These are phyloP conservation scores for Poeciliopsis prolifica DNA, from an alignment of 2,113 vertebrate species.

Conservation along the genomic window DNA sequence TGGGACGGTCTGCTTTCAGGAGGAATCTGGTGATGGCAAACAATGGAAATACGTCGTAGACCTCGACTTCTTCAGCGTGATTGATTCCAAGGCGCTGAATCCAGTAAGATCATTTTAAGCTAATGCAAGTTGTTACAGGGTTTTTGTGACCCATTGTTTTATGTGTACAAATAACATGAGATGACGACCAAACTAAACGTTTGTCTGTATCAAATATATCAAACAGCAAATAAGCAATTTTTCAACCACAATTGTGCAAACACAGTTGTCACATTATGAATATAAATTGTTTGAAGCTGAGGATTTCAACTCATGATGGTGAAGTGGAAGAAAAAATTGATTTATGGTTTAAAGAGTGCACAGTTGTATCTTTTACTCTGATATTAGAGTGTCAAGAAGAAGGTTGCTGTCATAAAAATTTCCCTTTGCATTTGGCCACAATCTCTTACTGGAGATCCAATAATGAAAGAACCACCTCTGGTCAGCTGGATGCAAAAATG, in stretches of 20 bases:
- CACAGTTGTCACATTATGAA: no score
- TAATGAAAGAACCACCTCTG: no score
- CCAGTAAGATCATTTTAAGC: not conserved
- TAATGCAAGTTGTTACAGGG: not conserved
- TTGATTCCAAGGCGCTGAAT: conserved; percentile 33
- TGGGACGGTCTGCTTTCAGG: conserved; percentile 6
- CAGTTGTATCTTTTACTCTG: not conserved
- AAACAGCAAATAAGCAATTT: not conserved
- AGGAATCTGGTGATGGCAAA: conserved; percentile 12
- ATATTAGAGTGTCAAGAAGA: not conserved
- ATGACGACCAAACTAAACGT: not conserved
- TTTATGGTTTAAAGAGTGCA: not conserved
- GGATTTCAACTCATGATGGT: not conserved
- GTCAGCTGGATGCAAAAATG: not conserved
- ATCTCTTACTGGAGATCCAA: not conserved
- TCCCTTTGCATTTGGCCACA: not conserved
- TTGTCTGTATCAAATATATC: not conserved
- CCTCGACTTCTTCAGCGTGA: conserved; percentile 13
- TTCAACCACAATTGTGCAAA: not conserved
- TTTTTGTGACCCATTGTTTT: conserved; percentile 1
- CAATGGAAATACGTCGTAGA: conserved; percentile 13
- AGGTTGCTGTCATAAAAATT: not conserved
- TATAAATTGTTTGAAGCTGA: not conserved
- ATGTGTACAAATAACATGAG: not conserved
- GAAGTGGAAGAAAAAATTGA: not conserved